phyloP scores from a whole-genome alignment of 53 echinoderm and acorn worm species.

The Apostichopus leukothele region DNA sequence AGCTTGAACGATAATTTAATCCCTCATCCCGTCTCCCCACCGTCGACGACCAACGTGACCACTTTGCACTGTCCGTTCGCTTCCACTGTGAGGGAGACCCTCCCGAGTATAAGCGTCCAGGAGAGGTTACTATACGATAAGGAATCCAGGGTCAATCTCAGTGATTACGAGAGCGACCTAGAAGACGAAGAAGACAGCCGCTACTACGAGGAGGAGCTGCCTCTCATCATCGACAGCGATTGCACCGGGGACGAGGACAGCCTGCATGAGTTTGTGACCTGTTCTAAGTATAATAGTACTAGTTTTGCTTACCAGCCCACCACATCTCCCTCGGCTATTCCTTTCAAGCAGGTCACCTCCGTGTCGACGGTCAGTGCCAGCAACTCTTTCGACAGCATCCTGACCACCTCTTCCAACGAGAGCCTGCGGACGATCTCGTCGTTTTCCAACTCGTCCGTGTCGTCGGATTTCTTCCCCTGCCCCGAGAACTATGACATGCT shows the following conservation, averaged over 20 bases:
- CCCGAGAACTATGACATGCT: slow-evolving; percentile 97
- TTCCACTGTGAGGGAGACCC: slow-evolving; percentile 1
- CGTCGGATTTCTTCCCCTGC: slow-evolving; percentile 59
- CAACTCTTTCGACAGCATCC: slow-evolving; percentile 42
- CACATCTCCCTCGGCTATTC: slow-evolving; percentile 32
- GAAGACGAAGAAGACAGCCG: slow-evolving; percentile 42
- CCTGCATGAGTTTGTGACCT: slow-evolving; percentile 35
- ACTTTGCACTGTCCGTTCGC: slow-evolving; percentile 36
- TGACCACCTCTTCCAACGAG: slow-evolving; percentile 53
- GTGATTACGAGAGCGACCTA: slow-evolving; percentile 43
- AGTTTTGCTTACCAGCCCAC: background rate
- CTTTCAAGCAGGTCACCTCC: slow-evolving; percentile 36
- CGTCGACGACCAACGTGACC: background rate
- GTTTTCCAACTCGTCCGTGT: slow-evolving; percentile 61
- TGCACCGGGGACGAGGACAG: slow-evolving; percentile 27
- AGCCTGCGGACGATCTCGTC: slow-evolving; percentile 68
- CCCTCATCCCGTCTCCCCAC: slow-evolving; percentile 47
- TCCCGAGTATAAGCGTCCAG: slow-evolving; percentile 29
- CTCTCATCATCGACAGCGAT: slow-evolving; percentile 49
- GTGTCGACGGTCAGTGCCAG: slow-evolving; percentile 39
- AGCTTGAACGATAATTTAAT: slow-evolving; percentile 92
- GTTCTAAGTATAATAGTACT: background rate
- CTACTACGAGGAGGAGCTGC: slow-evolving; percentile 47
- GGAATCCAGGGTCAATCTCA: slow-evolving; percentile 32
- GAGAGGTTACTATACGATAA: slow-evolving; percentile 48